These are phyloP conservation scores for Malurus splendens DNA, from an alignment of 2,797 vertebrate species.

Conservation along the genomic window DNA sequence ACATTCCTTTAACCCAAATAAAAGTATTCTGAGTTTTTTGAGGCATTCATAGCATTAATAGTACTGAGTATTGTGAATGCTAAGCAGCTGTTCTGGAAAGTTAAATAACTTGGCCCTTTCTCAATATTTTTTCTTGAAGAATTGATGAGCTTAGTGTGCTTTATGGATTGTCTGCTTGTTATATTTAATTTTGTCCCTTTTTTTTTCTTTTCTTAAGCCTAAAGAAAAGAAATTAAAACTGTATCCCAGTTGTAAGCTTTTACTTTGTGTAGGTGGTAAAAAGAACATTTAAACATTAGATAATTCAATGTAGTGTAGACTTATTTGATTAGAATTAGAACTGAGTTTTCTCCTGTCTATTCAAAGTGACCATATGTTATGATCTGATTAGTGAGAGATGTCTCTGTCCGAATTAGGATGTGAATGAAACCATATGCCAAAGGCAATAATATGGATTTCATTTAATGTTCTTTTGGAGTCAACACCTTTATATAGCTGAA, in stretches of 20 bases:
- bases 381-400: neutral
- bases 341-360: neutral
- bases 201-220: neutral
- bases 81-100: neutral
- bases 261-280: neutral
- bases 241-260: neutral
- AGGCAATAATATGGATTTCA: neutral
- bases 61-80: neutral
- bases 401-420: rapidly evolving
- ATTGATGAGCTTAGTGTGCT: neutral
- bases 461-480: neutral
- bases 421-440: neutral
- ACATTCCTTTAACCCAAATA: neutral
- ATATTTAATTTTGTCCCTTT: neutral
- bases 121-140: neutral
- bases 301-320: neutral
- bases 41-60: neutral
- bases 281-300: neutral
- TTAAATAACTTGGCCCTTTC: conserved; percentile 1
- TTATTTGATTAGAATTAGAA: neutral
- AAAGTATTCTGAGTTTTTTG: neutral
- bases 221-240: neutral
- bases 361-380: neutral
- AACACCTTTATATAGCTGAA: neutral
- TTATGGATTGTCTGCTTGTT: neutral